Base-by-base conservation (phyloP, 2,797 vertebrate species). In the Micrastur ruficollis region DNA sequence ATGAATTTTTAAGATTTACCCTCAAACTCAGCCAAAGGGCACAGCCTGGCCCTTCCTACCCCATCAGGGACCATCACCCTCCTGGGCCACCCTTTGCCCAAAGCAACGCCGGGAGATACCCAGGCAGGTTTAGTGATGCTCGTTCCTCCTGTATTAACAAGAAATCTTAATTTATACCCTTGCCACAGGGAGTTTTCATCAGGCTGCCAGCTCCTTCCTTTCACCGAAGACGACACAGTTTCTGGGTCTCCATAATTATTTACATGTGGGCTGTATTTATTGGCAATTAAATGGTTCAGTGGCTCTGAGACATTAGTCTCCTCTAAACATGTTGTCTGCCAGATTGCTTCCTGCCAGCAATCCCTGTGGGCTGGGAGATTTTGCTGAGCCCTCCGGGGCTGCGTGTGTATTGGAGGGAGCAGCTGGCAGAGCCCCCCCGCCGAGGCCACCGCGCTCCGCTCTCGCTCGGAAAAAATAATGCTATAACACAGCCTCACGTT, bases 271-370 rank as follows among this genome's bases (percentile, higher is more conserved):
- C 74, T 92, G 88, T 59, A 42, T 91, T 96, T 90, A 94, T 67
- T 71, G 90, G 89, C 92, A 97, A 96, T 97, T 95, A 97, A 94
- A 81, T 3, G 89, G 93, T 89, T 94, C 90, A 47, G 84, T 25
- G 79, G 86, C 88, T 96, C 61, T 0, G 14, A 92, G 96, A 90
- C 96, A 92, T 96, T 36, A 7, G 83, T 92, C 94, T 95, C 90
- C 86, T 93, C 92, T 79, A 67, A 94, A 80, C 78, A 86, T 8
- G 81, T 15, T 87, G 71, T 44, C 67, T 95, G 94, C 81, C 93
- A 88, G 94, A 89, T 91, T 94, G 93, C 78, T 93, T 87, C 94
- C 93, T 87, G 95, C 86, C 90, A 70, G 94, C 88, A 61, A 0
- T 65, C 80, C 89, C 94, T 8, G 49, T 8, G 58, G 93, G 88